Evolutionary conservation across 2,797 vertebrate genomes (phyloP).

Genomic region (Picus viridis): DNA sequence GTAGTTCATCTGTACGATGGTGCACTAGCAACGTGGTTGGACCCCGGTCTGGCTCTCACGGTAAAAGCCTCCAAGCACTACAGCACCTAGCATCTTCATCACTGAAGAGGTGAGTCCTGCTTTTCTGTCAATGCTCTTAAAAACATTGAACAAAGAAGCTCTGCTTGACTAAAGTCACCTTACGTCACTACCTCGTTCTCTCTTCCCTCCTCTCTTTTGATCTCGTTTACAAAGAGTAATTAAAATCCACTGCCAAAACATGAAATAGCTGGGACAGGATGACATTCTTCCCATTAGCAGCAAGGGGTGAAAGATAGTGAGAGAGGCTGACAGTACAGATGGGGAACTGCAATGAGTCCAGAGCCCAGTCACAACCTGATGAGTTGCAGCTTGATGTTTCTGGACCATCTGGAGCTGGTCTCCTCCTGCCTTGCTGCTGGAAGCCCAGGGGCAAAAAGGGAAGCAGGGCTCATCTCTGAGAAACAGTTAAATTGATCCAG

Average conservation of each 20-base stretch:
- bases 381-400: neutral
- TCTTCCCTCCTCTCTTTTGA: neutral
- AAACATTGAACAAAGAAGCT: neutral
- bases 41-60: neutral
- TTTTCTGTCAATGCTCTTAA: neutral
- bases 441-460: neutral
- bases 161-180: neutral
- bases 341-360: neutral
- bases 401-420: neutral
- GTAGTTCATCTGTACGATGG: neutral
- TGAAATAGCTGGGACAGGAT: neutral
- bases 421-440: neutral
- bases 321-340: neutral
- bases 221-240: neutral
- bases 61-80: neutral
- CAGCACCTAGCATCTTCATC: neutral
- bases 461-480: neutral
- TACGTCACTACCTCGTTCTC: neutral
- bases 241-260: conserved; percentile 4
- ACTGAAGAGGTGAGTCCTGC: neutral
- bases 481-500: neutral
- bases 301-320: neutral
- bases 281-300: neutral
- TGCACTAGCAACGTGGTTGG: neutral
- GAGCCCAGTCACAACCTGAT: neutral